Percentiles rank a stretch among this genome's conserved stretches.
These are phyloP conservation scores for Melanerpes formicivorus DNA, from an alignment of 2,113 vertebrate genomes.

Conservation along the genomic window DNA sequence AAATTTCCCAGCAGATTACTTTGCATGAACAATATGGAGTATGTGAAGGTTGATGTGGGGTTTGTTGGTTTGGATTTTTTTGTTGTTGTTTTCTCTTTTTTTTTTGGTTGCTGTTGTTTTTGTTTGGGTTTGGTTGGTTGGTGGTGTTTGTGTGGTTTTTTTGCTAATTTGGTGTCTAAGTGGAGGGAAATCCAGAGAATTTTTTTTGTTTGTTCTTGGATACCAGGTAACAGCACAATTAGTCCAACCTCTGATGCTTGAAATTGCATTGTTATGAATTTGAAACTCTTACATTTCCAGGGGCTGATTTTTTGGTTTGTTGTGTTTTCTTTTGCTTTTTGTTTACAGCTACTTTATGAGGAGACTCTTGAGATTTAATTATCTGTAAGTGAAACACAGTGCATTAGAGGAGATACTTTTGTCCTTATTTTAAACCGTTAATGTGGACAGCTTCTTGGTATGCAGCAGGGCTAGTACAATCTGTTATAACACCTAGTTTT, in stretches of 20 bases:
- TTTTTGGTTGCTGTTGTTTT: too few species aligned
- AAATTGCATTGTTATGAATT: neutral
- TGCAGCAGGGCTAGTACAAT: neutral
- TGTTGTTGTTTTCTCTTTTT: neutral
- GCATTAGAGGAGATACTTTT: neutral
- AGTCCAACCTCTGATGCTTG: neutral
- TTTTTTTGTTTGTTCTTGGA: neutral
- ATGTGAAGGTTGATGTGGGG: neutral
- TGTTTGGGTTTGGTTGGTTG: neutral
- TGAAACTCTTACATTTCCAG: neutral
- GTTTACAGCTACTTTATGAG: neutral
- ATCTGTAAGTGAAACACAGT: neutral
- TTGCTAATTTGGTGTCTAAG: neutral
- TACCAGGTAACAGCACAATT: neutral
- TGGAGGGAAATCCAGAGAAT: neutral
- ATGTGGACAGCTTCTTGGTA: neutral
- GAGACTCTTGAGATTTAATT: neutral
- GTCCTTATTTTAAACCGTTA: neutral
- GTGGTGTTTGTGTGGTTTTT: neutral
- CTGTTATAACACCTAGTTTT: neutral
- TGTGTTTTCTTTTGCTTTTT: neutral
- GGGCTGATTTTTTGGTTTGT: neutral
- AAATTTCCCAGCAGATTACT: neutral
- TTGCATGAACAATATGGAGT: neutral
- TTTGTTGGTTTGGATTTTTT: neutral